These are phyloP conservation scores for Penaeus monodon DNA, from an alignment of 2,888 invertebrate species.

Conservation along the genomic window DNA sequence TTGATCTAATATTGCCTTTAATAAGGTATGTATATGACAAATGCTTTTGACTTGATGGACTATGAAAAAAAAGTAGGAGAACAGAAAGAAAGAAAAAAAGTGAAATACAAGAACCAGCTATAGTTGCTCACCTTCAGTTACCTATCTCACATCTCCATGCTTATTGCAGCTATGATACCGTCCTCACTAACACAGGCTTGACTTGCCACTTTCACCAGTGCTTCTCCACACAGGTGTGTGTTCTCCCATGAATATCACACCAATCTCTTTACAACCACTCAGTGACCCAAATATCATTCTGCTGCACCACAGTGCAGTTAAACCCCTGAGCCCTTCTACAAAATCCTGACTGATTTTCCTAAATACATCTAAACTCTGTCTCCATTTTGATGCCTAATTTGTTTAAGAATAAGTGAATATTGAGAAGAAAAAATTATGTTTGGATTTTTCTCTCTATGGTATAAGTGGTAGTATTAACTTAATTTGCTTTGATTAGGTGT, in stretches of 20 bases:
- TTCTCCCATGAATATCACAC: background rate
- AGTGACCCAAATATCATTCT: slow-evolving; percentile 15
- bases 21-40: background rate
- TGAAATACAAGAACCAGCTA: slow-evolving; percentile 22
- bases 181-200: slow-evolving; percentile 26
- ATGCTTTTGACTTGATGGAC: background rate
- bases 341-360: background rate
- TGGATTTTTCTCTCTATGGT: too few species aligned
- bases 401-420: too few species aligned
- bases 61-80: background rate
- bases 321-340: background rate
- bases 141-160: background rate
- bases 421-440: too few species aligned
- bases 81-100: too few species aligned
- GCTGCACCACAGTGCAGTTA: background rate
- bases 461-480: too few species aligned
- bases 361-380: background rate
- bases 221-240: slow-evolving; percentile 5
- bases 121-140: slow-evolving; percentile 9
- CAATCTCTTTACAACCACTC: too few species aligned
- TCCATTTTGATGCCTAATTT: background rate
- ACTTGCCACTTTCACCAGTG: background rate
- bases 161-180: slow-evolving; percentile 17
- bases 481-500: too few species aligned
- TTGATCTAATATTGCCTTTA: background rate